These are phyloP conservation scores for Thera britannica DNA, from an alignment of 2,888 invertebrate genomes.

Conservation along the genomic window DNA sequence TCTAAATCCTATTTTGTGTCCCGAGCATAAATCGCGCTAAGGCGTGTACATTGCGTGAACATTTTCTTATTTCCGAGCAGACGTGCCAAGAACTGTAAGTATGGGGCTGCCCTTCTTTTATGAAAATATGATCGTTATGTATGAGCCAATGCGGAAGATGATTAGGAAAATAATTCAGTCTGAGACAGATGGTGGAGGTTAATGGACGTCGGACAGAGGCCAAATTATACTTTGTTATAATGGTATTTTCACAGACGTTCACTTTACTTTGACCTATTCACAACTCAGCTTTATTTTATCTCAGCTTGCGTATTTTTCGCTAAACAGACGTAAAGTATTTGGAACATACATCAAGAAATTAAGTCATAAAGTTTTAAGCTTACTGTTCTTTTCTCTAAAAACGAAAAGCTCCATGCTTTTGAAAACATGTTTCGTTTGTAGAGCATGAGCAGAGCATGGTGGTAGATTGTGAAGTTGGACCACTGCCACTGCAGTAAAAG, in stretches of 20 bases:
- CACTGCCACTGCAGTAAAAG: slow-evolving; percentile 82
- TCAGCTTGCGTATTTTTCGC: background rate
- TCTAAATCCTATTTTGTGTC: slow-evolving; percentile 82
- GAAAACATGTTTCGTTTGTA: slow-evolving; percentile 74
- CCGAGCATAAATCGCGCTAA: slow-evolving; percentile 81
- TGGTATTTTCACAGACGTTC: background rate
- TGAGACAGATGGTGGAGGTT: slow-evolving; percentile 27
- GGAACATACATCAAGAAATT: slow-evolving; percentile 40
- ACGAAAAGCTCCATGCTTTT: slow-evolving; percentile 60
- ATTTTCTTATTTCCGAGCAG: slow-evolving; percentile 80
- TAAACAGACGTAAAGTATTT: slow-evolving; percentile 20
- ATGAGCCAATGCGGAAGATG: slow-evolving; percentile 41
- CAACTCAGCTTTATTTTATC: background rate
- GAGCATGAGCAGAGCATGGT: slow-evolving; percentile 70
- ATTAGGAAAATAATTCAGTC: slow-evolving; percentile 35
- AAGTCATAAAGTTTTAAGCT: slow-evolving; percentile 52
- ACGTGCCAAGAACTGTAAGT: slow-evolving; percentile 83
- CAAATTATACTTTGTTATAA: background rate
- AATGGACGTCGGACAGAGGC: slow-evolving; percentile 26
- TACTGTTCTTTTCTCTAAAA: slow-evolving; percentile 46
- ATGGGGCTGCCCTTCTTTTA: slow-evolving; percentile 56
- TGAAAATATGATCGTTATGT: slow-evolving; percentile 50
- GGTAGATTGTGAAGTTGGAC: slow-evolving; percentile 78
- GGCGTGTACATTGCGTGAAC: slow-evolving; percentile 77
- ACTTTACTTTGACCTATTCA: background rate